These are phyloP conservation scores for Aspidapion aeneum DNA, from an alignment of 2,888 invertebrate species.

Conservation along the genomic window DNA sequence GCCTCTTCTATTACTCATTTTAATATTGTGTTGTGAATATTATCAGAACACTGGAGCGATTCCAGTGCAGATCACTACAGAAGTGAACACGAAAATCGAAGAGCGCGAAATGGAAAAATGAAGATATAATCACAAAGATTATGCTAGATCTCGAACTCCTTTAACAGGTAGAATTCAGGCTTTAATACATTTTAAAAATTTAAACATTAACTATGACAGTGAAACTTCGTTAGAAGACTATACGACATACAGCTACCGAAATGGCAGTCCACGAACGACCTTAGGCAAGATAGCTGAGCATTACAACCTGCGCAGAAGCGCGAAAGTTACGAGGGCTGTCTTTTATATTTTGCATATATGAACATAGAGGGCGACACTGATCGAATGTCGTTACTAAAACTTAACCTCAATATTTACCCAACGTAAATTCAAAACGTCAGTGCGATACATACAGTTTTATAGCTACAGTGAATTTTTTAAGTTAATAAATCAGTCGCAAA, in stretches of 20 bases:
- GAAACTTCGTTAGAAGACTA: slow-evolving; percentile 51
- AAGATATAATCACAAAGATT: slow-evolving; percentile 41
- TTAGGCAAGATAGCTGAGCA: slow-evolving; percentile 33
- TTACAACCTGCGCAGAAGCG: slow-evolving; percentile 27
- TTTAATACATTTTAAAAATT: slow-evolving; percentile 53
- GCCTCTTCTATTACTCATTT: too few relatives aligned
- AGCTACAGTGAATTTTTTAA: too few relatives aligned
- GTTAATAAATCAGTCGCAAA: too few relatives aligned
- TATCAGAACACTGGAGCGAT: slow-evolving; percentile 72
- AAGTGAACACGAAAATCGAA: slow-evolving; percentile 41
- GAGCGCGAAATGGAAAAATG: slow-evolving; percentile 30
- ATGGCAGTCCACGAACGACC: slow-evolving; percentile 35
- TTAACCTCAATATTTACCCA: too few relatives aligned
- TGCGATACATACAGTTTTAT: too few relatives aligned
- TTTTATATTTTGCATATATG: too few relatives aligned
- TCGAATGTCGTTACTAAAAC: too few relatives aligned
- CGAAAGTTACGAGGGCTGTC: too few relatives aligned
- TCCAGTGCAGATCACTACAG: slow-evolving; percentile 49
- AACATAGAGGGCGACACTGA: too few relatives aligned
- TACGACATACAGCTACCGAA: slow-evolving; percentile 36
- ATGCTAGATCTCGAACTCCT: slow-evolving; percentile 47
- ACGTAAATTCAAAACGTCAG: too few relatives aligned
- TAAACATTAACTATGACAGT: slow-evolving; percentile 54
- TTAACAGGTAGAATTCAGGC: slow-evolving; percentile 52
- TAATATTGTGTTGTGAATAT: too few relatives aligned